A percentile compares a stretch with the other conserved stretches of the same genome.
These are phyloP conservation scores for Chrysodeixis includens DNA, from an alignment of 2,888 invertebrate genomes.

Conservation along the genomic window DNA sequence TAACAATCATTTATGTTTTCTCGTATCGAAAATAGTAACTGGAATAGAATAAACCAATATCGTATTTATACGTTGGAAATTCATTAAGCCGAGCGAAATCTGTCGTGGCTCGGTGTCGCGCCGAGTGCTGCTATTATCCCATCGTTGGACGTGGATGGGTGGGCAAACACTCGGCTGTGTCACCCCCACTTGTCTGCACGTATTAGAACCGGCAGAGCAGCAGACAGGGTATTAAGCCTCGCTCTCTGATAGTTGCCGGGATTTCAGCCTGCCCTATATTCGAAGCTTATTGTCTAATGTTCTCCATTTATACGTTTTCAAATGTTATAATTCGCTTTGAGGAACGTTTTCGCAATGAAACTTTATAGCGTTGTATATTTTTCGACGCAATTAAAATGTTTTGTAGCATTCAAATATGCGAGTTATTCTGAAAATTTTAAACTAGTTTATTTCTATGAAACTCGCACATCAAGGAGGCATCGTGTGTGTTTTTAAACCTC, in stretches of 20 bases:
- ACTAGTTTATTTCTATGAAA: neutral
- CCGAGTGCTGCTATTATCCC: slow-evolving; percentile 80
- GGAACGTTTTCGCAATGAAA: neutral
- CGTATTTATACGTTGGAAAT: slow-evolving; percentile 70
- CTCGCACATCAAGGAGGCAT: neutral
- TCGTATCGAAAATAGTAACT: slow-evolving; percentile 47
- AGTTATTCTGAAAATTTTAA: neutral
- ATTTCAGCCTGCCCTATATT: slow-evolving; percentile 20
- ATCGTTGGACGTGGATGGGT: slow-evolving; percentile 76
- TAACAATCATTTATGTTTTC: slow-evolving; percentile 32
- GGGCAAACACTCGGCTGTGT: slow-evolving; percentile 79
- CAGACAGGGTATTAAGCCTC: slow-evolving; percentile 53
- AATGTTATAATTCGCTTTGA: neutral
- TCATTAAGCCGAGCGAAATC: slow-evolving; percentile 74
- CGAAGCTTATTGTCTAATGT: slow-evolving; percentile 30
- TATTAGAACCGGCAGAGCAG: slow-evolving; percentile 49
- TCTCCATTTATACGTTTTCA: slow-evolving; percentile 6
- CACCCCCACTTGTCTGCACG: slow-evolving; percentile 62
- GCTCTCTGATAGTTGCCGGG: slow-evolving; percentile 34
- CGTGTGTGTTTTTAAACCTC: slow-evolving; percentile 11
- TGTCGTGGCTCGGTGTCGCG: slow-evolving; percentile 63
- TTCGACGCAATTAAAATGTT: neutral
- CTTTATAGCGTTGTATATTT: neutral
- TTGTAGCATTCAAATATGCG: neutral
- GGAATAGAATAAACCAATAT: slow-evolving; percentile 65